Base-by-base conservation (phyloP, 2,797 vertebrate species). In the Argyrosomus regius region DNA sequence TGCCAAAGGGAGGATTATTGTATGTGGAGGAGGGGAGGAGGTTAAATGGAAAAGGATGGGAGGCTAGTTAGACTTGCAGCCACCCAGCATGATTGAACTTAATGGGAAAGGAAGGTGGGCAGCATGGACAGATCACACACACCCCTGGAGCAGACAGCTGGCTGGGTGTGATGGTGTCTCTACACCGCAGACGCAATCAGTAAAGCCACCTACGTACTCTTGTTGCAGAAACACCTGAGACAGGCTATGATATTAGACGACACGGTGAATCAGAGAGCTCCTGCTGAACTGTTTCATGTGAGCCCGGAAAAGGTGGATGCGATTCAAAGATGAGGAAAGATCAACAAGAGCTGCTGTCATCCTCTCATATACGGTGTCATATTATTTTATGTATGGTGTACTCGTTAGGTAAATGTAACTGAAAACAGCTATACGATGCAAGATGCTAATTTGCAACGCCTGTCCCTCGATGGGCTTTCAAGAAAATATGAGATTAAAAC, bases 11-110 rank as follows among this genome's bases (percentile, higher is more conserved):
- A 82, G 76, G 64, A 77, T 81, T 78, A 65, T 53, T 74, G 45
- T 68, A 72, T 74, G 75, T 73, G 72, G 7, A 63, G 65, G 10
- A 59, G 43, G 65, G 52, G 56, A 75, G 63, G 72, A 81, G 83
- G 80, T 77, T 86, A 78, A 90, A 88, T 74, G 61, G 60, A 67
- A 83, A 85, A 73, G 63, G 48, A 88, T 73, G 70, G 78, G 45
- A 58, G 65, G 77, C 75, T 73, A 64, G 80, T 82, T 83, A 81
- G 78, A 83, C 63, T 83, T 76, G 56, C 57, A 78, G 83, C 78
- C 76, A n/a, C 63, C 43, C 87, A 86, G 91, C 65, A 63, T 85
- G 84, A 82, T 75, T 87, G 80, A 90, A 82, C 67, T 80, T 89
- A 91, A 91, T 90, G 70, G 88, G 57, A 77, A 77, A 85, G 77